A percentile compares a stretch with the other conserved stretches of the same genome.
These are phyloP conservation scores for Drosophila subsilvestris DNA, from an alignment of 2,888 invertebrate genomes.

Conservation along the genomic window DNA sequence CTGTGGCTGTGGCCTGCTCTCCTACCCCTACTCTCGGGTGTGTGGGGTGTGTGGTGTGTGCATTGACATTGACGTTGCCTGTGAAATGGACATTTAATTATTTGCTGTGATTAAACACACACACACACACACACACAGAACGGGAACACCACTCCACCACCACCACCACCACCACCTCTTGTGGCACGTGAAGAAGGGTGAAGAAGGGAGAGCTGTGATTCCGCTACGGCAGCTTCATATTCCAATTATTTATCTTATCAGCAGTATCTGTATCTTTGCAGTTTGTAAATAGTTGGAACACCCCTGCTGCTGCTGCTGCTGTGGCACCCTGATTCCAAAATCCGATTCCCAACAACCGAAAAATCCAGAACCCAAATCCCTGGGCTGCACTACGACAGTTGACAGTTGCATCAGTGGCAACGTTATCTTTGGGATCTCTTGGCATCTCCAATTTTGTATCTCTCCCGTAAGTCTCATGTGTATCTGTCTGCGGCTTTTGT, in stretches of 20 bases:
- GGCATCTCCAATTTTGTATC: background rate
- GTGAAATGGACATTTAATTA: conserved; percentile 83
- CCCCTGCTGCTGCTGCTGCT: conserved; percentile 4
- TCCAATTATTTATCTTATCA: conserved; percentile 78
- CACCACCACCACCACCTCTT: conserved; percentile 1
- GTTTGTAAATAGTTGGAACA: conserved; percentile 56
- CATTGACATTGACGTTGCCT: conserved; percentile 54
- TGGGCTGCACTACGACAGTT: conserved; percentile 60
- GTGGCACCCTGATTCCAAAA: background rate
- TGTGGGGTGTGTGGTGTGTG: background rate
- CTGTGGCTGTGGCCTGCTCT: background rate
- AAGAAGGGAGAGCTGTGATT: background rate
- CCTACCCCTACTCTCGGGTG: background rate
- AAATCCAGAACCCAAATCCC: conserved; percentile 20
- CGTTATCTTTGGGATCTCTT: conserved; percentile 48
- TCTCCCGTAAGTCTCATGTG: conserved; percentile 42
- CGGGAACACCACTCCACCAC: conserved; percentile 7
- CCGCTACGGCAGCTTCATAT: conserved; percentile 67
- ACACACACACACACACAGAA: conserved; percentile 21
- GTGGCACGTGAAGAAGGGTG: conserved; percentile 31
- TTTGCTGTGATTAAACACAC: conserved; percentile 79
- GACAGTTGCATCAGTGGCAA: conserved; percentile 73
- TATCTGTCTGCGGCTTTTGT: conserved; percentile 44
- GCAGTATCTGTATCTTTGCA: conserved; percentile 55
- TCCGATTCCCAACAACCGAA: background rate